A percentile compares a stretch with the other conserved stretches of the same genome.
These are phyloP conservation scores for Apodemus agrarius DNA, from an alignment of 2,797 vertebrate genomes.

Conservation along the genomic window DNA sequence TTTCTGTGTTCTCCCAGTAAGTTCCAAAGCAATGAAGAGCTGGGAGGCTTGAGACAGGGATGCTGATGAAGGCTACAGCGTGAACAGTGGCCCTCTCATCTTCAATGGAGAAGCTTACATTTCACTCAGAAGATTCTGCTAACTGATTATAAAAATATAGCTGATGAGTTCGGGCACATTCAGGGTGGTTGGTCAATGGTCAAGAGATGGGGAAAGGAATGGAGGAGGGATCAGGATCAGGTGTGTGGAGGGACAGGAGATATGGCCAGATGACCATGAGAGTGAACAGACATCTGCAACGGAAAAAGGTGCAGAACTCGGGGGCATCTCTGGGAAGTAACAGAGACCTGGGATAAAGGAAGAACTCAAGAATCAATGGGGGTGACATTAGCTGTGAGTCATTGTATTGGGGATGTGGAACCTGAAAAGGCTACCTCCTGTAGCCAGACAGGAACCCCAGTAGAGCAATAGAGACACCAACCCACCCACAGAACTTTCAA, in stretches of 20 bases:
- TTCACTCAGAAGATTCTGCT: not conserved
- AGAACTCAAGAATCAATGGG: not conserved
- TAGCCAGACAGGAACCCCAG: not conserved
- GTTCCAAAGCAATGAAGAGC: constrained; percentile 38
- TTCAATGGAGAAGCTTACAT: not conserved
- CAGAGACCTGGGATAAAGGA: not conserved
- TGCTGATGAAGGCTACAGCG: not conserved
- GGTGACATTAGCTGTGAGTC: not conserved
- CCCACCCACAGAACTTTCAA: not conserved
- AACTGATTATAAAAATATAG: not conserved
- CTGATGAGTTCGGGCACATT: not conserved
- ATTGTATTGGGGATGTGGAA: not conserved
- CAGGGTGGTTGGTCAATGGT: not conserved
- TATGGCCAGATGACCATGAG: not conserved
- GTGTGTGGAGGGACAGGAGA: not conserved
- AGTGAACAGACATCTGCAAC: not conserved
- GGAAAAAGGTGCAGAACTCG: not conserved
- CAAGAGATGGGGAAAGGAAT: not conserved
- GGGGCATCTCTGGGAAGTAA: not conserved
- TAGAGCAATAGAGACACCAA: not conserved
- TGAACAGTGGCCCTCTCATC: not conserved
- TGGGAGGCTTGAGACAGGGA: not conserved
- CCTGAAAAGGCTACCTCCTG: not conserved
- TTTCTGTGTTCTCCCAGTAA: constrained; percentile 55
- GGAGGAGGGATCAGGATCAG: not conserved